phyloP scores from a whole-genome alignment of 1,140 invertebrate species.

The Polyergus mexicanus region DNA sequence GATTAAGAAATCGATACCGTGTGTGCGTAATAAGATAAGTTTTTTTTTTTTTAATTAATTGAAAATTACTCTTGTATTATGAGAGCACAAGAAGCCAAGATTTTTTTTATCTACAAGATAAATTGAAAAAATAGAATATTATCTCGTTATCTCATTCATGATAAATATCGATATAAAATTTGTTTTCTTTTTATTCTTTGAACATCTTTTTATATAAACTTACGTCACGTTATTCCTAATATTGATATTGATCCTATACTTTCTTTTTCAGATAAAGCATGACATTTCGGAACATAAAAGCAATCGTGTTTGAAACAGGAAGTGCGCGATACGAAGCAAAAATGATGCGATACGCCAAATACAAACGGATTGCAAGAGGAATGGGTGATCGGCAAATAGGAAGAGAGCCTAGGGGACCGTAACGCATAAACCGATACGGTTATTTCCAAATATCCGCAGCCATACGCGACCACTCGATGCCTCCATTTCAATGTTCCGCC shows the following conservation, averaged over 20 bases:
- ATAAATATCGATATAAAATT: not conserved
- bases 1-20: too few species aligned
- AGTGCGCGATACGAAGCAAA: conserved; percentile 35
- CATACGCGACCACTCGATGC: conserved; percentile 79
- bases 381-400: conserved; percentile 62
- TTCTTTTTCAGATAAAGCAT: not conserved
- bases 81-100: too few species aligned
- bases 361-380: conserved; percentile 68
- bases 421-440: conserved; percentile 81
- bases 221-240: not conserved
- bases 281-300: not conserved
- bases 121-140: too few species aligned
- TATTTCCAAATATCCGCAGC: conserved; percentile 82
- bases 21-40: too few species aligned
- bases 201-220: not conserved
- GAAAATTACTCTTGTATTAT: too few species aligned
- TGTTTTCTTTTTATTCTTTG: not conserved
- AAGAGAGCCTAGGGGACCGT: conserved; percentile 70
- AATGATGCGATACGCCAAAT: conserved; percentile 43
- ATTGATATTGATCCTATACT: too few species aligned
- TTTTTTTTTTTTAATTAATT: too few species aligned
- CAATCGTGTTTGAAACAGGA: conserved; percentile 1
- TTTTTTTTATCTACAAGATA: too few species aligned
- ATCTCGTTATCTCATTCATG: too few species aligned
- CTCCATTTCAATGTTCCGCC: conserved; percentile 85